A percentile compares a stretch with the other conserved stretches of the same genome.
These are phyloP conservation scores for Collichthys lucidus DNA, from an alignment of 2,113 vertebrate genomes.

Conservation along the genomic window DNA sequence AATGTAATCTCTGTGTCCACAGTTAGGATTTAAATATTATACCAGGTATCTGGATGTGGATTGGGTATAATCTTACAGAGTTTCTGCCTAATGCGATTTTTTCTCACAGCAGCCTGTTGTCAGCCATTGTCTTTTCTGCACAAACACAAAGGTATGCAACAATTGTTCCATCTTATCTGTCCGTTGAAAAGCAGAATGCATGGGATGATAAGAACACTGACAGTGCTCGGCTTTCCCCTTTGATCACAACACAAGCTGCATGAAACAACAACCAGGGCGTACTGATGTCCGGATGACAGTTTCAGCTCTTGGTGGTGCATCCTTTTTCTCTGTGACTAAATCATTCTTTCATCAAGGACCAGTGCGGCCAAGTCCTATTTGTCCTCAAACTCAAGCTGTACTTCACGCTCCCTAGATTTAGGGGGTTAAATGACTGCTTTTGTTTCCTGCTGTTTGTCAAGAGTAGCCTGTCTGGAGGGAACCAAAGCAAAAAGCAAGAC, in stretches of 20 bases:
- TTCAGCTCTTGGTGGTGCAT: not conserved
- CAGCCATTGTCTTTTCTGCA: slow-evolving; percentile 16
- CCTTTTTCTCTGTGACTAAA: slow-evolving; percentile 12
- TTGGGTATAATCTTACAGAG: not conserved
- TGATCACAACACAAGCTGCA: slow-evolving; percentile 52
- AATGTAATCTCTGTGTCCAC: not conserved
- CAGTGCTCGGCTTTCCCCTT: slow-evolving; percentile 28
- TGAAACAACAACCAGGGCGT: not conserved
- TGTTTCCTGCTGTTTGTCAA: slow-evolving; percentile 31
- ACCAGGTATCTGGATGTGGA: too few relatives aligned
- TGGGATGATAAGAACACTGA: slow-evolving; percentile 61
- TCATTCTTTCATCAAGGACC: slow-evolving; percentile 12
- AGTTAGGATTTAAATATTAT: not conserved
- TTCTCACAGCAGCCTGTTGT: not conserved
- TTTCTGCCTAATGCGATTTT: not conserved
- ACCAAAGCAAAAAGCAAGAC: slow-evolving; percentile 21
- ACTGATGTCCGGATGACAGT: not conserved
- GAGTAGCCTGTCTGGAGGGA: slow-evolving; percentile 50
- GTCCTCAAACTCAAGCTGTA: slow-evolving; percentile 30
- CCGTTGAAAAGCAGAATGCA: slow-evolving; percentile 32
- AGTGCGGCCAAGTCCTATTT: slow-evolving; percentile 31
- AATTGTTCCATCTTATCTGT: slow-evolving; percentile 59
- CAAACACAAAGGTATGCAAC: slow-evolving; percentile 57
- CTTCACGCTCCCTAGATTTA: not conserved
- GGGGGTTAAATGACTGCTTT: slow-evolving; percentile 47